These are phyloP conservation scores for Calameuta idolon DNA, from an alignment of 2,888 invertebrate genomes.

Conservation along the genomic window DNA sequence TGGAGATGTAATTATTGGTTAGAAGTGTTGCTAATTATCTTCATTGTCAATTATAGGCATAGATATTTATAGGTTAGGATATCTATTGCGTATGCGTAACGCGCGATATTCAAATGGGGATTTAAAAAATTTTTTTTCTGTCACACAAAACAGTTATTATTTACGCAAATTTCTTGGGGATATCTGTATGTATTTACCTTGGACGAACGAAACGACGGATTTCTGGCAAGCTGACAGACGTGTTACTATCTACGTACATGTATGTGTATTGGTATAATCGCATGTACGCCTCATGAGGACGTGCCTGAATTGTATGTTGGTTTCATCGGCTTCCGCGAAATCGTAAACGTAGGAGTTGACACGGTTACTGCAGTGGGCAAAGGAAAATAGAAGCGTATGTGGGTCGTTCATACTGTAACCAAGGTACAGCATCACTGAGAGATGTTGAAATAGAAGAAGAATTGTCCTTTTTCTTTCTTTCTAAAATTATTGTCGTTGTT, in stretches of 20 bases:
- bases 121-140: neutral
- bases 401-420: neutral
- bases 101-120: neutral
- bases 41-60: neutral
- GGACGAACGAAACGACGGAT: conserved; percentile 16
- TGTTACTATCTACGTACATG: neutral
- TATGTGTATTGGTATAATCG: neutral
- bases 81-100: neutral
- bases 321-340: conserved; percentile 12
- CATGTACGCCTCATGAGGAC: neutral
- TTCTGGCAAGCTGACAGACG: conserved; percentile 38
- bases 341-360: conserved; percentile 22
- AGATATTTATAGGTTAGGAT: neutral
- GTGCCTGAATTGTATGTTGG: neutral
- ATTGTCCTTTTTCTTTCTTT: conserved; percentile 32
- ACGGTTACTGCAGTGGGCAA: conserved; percentile 3
- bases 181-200: neutral
- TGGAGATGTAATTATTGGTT: too few relatives aligned
- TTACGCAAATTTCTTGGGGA: neutral
- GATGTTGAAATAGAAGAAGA: conserved; percentile 20
- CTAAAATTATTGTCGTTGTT: conserved; percentile 17
- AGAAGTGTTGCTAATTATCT: neutral
- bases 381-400: conserved; percentile 16
- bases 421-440: neutral
- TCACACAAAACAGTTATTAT: neutral